phyloP scores from a whole-genome alignment of 1,140 invertebrate species.

The Teleopsis dalmanni region DNA sequence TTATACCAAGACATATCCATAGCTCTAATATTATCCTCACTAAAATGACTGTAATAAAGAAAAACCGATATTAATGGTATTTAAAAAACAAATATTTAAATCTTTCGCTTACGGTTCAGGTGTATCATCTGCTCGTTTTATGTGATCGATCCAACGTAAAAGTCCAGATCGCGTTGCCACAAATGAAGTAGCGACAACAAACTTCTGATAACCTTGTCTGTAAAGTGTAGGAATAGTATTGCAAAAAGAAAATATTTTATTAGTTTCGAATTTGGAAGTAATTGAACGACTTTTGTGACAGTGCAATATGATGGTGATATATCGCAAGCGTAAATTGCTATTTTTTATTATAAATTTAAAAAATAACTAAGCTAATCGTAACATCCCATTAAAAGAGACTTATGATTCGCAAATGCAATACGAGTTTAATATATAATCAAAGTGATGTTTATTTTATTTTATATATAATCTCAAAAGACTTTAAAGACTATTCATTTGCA shows the following conservation, averaged over 20 bases:
- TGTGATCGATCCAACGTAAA: constrained; percentile 73
- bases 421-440: too few species aligned
- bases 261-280: constrained; percentile 2
- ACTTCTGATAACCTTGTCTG: constrained; percentile 79
- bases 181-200: constrained; percentile 74
- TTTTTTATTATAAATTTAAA: too few species aligned
- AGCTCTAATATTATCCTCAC: constrained; percentile 69
- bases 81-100: constrained; percentile 12
- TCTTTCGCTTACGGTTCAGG: constrained; percentile 54
- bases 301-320: too few species aligned
- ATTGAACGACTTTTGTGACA: too few species aligned
- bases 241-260: not conserved
- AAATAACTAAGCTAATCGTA: too few species aligned
- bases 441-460: too few species aligned
- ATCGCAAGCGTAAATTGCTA: too few species aligned
- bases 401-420: too few species aligned
- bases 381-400: too few species aligned
- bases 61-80: constrained; percentile 11
- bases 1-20: constrained; percentile 90
- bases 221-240: too few species aligned
- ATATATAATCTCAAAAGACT: too few species aligned
- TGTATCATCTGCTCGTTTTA: constrained; percentile 46
- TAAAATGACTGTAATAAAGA: constrained; percentile 63
- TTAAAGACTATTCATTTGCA: too few species aligned
- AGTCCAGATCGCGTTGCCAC: constrained; percentile 84